Conservation (phyloP, 2,888 invertebrate species). For the Tromatobia lineatoria region DNA sequence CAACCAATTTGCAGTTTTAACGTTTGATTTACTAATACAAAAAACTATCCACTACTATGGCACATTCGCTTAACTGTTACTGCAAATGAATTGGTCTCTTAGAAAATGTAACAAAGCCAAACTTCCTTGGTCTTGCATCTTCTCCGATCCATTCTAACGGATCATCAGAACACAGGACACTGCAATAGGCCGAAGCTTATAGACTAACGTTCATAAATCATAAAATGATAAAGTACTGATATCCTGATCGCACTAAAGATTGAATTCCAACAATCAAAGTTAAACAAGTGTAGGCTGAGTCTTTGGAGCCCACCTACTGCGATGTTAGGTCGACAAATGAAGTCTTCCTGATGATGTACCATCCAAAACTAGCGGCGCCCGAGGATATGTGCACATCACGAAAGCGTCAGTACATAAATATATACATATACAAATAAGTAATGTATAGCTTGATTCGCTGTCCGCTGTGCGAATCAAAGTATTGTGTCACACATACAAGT, state of each 20-base stretch:
- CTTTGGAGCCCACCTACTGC: not conserved
- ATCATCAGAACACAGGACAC: not conserved
- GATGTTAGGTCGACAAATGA: slow-evolving; percentile 21
- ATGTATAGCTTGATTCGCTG: too few relatives aligned
- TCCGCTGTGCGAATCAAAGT: slow-evolving; percentile 10
- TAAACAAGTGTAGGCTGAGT: not conserved
- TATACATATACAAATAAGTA: too few relatives aligned
- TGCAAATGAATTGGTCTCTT: too few relatives aligned
- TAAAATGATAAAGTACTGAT: not conserved
- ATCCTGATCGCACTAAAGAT: slow-evolving; percentile 1
- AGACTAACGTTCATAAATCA: not conserved
- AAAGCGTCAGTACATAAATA: not conserved
- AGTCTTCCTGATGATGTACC: slow-evolving; percentile 26
- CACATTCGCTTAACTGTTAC: too few relatives aligned
- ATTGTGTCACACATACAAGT: slow-evolving; percentile 2
- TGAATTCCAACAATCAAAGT: slow-evolving; percentile 4
- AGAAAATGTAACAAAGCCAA: not conserved
- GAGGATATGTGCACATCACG: not conserved
- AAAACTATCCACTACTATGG: too few relatives aligned
- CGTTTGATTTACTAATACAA: too few relatives aligned
- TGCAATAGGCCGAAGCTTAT: not conserved
- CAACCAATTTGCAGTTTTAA: too few relatives aligned
- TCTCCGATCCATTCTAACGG: not conserved
- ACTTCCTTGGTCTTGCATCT: not conserved
- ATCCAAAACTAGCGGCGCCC: slow-evolving; percentile 1